A percentile compares a stretch with the other conserved stretches of the same genome.
Conservation (phyloP, 2,113 vertebrate species). For the Aspiorhynchus laticeps region DNA sequence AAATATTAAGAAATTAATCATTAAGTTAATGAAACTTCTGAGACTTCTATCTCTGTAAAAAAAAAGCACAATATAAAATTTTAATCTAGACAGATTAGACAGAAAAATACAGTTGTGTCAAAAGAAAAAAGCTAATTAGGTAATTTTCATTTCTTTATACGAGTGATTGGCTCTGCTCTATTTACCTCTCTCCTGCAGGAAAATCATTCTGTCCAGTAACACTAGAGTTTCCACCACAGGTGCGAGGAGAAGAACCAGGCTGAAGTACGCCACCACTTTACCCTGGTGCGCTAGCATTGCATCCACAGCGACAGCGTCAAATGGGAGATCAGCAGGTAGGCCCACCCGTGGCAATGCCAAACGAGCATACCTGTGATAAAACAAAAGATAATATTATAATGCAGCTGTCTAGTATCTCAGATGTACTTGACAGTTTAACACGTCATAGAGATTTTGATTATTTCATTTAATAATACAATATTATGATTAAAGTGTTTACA, state of each 20-base stretch:
- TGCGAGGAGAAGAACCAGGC: slow-evolving; percentile 83
- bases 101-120: background rate
- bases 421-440: background rate
- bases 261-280: slow-evolving; percentile 88
- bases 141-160: background rate
- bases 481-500: too few relatives aligned
- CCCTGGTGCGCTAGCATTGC: slow-evolving; percentile 80
- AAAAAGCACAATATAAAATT: background rate
- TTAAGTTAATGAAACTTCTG: too few relatives aligned
- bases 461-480: too few relatives aligned
- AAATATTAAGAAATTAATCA: too few relatives aligned
- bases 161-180: background rate
- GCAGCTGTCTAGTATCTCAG: background rate
- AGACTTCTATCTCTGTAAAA: background rate
- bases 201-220: slow-evolving; percentile 89
- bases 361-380: slow-evolving; percentile 79
- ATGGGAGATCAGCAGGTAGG: slow-evolving; percentile 68
- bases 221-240: slow-evolving; percentile 89
- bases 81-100: too few relatives aligned
- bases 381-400: background rate
- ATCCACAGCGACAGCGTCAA: slow-evolving; percentile 68
- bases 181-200: slow-evolving; percentile 88
- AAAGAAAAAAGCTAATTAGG: background rate
- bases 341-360: slow-evolving; percentile 81
- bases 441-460: background rate